Conservation (phyloP, 2,888 invertebrate genomes). For the Xanthia togata region DNA sequence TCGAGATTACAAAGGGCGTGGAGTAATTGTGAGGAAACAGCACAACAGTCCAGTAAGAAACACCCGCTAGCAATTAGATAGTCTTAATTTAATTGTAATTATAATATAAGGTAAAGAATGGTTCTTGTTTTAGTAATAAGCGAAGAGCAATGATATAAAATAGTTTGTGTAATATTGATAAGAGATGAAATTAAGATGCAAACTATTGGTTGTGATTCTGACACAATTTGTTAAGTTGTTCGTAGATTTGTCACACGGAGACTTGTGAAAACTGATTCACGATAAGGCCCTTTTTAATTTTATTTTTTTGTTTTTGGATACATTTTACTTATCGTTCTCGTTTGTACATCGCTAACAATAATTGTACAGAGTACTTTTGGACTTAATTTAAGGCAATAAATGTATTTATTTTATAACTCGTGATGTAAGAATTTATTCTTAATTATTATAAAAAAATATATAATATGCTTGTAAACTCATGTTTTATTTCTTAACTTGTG, state of each 20-base stretch:
- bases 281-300: slow-evolving; percentile 84
- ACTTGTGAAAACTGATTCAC: slow-evolving; percentile 84
- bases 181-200: slow-evolving; percentile 90
- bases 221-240: slow-evolving; percentile 90
- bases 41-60: slow-evolving; percentile 86
- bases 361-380: slow-evolving; percentile 91
- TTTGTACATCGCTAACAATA: slow-evolving; percentile 91
- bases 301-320: slow-evolving; percentile 82
- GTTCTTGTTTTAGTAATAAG: slow-evolving; percentile 90
- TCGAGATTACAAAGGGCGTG: slow-evolving; percentile 79
- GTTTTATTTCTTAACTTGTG: slow-evolving; percentile 78
- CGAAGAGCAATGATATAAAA: slow-evolving; percentile 90
- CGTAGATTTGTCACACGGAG: slow-evolving; percentile 85
- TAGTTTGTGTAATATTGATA: slow-evolving; percentile 90
- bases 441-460: slow-evolving; percentile 91
- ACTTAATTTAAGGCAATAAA: slow-evolving; percentile 91
- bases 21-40: slow-evolving; percentile 77
- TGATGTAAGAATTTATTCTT: slow-evolving; percentile 91
- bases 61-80: slow-evolving; percentile 90
- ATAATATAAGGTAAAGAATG: slow-evolving; percentile 89
- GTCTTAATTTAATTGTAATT: slow-evolving; percentile 89
- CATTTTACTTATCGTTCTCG: slow-evolving; percentile 89
- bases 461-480: slow-evolving; percentile 89
- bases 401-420: slow-evolving; percentile 91
- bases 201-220: slow-evolving; percentile 90